Evolutionary conservation across 2,888 invertebrate species (phyloP).

Genomic region (Phyllotreta striolata): DNA sequence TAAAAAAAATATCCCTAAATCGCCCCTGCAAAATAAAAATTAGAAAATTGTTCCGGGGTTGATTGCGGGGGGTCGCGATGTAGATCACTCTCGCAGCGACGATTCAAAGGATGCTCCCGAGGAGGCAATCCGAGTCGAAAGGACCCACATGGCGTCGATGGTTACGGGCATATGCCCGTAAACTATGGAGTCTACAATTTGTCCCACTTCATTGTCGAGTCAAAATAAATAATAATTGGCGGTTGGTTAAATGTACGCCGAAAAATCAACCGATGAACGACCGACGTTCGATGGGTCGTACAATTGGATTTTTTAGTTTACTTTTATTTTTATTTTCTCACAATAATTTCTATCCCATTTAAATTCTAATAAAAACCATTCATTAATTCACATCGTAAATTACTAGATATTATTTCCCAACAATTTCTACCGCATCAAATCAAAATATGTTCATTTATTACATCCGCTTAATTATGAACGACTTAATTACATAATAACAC

Average conservation of each 20-base stretch:
- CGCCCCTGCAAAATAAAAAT: constrained; percentile 9
- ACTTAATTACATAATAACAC: constrained; percentile 18
- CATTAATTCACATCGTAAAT: no score
- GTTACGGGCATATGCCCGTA: constrained; percentile 45
- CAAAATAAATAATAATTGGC: constrained; percentile 28
- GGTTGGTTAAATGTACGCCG: constrained; percentile 25
- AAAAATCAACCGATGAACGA: not conserved
- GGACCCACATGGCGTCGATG: constrained; percentile 49
- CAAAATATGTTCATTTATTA: constrained; percentile 1
- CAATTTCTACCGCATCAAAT: not conserved
- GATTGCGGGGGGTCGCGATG: constrained; percentile 15
- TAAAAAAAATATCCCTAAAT: constrained; percentile 13
- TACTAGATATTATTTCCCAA: no score
- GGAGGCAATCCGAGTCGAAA: constrained; percentile 50
- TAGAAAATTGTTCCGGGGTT: constrained; percentile 50
- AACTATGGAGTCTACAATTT: constrained; percentile 43
- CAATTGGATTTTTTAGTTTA: not conserved
- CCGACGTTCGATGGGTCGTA: not conserved
- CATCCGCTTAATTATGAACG: constrained; percentile 13
- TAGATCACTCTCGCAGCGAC: constrained; percentile 31
- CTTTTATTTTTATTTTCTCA: no score
- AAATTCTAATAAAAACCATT: no score
- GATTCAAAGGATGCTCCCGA: constrained; percentile 41
- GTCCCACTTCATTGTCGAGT: constrained; percentile 30
- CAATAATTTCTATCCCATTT: no score